phyloP scores from a whole-genome alignment of 2,888 invertebrate species.

The Hedychridium roseum region DNA sequence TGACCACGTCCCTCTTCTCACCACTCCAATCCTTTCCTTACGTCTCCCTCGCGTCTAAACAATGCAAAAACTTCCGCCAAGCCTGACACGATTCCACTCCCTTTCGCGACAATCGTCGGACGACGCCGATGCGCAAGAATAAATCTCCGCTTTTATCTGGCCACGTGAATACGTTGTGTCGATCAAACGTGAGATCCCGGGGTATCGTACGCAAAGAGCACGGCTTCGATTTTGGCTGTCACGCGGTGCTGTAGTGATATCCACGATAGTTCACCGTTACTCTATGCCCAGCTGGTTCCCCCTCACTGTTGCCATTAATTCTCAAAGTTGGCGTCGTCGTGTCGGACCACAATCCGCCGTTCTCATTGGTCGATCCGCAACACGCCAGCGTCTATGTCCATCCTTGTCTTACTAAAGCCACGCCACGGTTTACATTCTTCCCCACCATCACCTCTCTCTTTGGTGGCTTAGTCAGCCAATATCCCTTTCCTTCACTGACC shows the following conservation, averaged over 20 bases:
- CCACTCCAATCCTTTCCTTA: neutral
- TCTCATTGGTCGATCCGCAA: slow-evolving; percentile 12
- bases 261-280: too few species aligned
- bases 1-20: neutral
- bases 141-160: neutral
- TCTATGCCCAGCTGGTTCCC: slow-evolving; percentile 4
- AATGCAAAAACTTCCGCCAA: neutral
- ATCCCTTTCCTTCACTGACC: too few species aligned
- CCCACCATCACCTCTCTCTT: too few species aligned
- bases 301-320: neutral
- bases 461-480: too few species aligned
- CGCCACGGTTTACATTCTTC: slow-evolving; percentile 6
- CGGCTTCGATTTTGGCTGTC: neutral
- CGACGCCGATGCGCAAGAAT: too few species aligned
- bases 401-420: slow-evolving; percentile 11
- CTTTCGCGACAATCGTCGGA: neutral
- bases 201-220: neutral
- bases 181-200: neutral
- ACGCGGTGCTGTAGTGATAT: neutral
- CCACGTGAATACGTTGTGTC: neutral
- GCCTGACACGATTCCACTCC: neutral
- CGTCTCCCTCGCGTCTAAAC: neutral
- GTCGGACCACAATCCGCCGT: slow-evolving; percentile 17
- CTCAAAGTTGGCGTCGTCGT: neutral
- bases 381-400: slow-evolving; percentile 18